Conservation (phyloP, 2,888 invertebrate genomes). For the Rotaria sp. region DNA sequence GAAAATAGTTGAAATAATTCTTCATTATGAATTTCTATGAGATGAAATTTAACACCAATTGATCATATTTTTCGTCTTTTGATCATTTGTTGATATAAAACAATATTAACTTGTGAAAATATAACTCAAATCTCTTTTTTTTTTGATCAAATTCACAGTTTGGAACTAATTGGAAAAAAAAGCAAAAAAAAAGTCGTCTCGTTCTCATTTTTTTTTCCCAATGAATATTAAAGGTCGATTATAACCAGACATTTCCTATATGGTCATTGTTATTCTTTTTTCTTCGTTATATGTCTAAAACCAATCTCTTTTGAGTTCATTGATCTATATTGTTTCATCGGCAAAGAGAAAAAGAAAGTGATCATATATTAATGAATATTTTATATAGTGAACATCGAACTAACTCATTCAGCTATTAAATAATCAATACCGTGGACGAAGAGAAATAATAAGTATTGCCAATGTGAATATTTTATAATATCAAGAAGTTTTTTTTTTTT, state of each 20-base stretch:
- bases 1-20: no score
- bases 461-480: no score
- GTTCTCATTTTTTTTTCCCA: not conserved
- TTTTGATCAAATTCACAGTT: not conserved
- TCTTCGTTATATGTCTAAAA: not conserved
- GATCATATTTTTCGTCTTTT: not conserved
- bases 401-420: not conserved
- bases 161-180: not conserved
- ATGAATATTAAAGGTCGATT: not conserved
- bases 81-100: not conserved
- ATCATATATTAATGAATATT: not conserved
- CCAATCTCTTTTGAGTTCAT: not conserved
- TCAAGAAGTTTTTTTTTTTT: no score
- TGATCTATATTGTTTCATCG: not conserved
- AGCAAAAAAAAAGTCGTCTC: not conserved
- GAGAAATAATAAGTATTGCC: no score
- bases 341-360: not conserved
- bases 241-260: not conserved
- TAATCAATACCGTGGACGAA: not conserved
- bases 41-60: not conserved
- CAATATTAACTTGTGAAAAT: not conserved
- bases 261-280: not conserved
- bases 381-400: not conserved
- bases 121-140: not conserved
- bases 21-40: no score